Conservation (phyloP, 2,797 vertebrate species). For the Etheostoma perlongum region DNA sequence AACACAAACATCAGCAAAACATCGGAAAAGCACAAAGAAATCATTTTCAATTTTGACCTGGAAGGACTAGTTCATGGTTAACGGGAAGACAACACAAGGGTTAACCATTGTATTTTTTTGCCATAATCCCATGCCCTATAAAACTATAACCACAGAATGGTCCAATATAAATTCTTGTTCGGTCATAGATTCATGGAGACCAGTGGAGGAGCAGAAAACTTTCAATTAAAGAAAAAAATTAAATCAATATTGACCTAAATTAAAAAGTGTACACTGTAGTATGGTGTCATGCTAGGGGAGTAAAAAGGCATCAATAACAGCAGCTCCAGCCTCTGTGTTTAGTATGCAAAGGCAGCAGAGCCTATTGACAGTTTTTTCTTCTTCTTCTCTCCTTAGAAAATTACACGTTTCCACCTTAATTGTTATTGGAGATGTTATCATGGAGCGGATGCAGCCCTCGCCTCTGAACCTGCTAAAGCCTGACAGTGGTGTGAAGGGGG, state of each 20-base stretch:
- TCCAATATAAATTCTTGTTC: too few relatives aligned
- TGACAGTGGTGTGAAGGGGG: conserved; percentile 76
- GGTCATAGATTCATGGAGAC: not conserved
- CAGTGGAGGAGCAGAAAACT: too few relatives aligned
- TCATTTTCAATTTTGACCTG: too few relatives aligned
- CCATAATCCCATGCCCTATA: not conserved
- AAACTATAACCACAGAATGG: not conserved
- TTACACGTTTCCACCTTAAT: conserved; percentile 86
- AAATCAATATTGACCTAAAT: not conserved
- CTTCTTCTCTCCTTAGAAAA: conserved; percentile 70
- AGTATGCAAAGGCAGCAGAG: conserved; percentile 80
- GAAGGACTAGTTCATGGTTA: too few relatives aligned
- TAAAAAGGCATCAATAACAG: conserved; percentile 15
- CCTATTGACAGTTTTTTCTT: conserved; percentile 77
- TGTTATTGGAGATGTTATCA: conserved; percentile 89
- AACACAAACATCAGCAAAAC: too few relatives aligned
- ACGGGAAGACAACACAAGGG: too few relatives aligned
- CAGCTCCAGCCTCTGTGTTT: conserved; percentile 58
- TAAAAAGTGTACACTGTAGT: not conserved
- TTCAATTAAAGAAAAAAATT: too few relatives aligned
- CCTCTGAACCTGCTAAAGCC: conserved; percentile 77
- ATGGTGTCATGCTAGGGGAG: not conserved
- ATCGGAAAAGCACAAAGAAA: too few relatives aligned
- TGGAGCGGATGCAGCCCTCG: conserved; percentile 76
- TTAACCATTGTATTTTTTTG: not conserved